Evolutionary conservation across 1,140 invertebrate genomes (phyloP).

Genomic region (Drosophila pallidifrons): DNA sequence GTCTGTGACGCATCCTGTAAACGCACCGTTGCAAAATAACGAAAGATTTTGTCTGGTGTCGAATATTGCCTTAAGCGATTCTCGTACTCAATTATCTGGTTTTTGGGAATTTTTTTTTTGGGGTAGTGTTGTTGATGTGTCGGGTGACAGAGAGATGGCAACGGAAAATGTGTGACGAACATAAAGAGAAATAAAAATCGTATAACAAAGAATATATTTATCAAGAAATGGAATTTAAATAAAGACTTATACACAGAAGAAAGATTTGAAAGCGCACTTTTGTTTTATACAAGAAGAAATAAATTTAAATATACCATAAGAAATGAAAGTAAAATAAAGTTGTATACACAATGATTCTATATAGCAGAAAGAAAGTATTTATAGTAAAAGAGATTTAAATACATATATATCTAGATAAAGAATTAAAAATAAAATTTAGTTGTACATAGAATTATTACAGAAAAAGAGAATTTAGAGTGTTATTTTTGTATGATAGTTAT

Average conservation of each 20-base stretch:
- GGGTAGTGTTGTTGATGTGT: conserved; percentile 12
- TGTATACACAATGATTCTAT: conserved; percentile 16
- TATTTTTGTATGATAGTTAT: no score
- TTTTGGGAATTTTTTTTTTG: conserved; percentile 3
- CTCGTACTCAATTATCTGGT: conserved; percentile 98
- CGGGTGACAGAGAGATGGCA: conserved; percentile 20
- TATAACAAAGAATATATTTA: conserved; percentile 12
- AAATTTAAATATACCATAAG: no score
- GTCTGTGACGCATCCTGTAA: conserved; percentile 88
- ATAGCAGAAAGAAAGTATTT: neutral
- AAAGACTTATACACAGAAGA: conserved; percentile 21
- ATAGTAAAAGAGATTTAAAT: neutral
- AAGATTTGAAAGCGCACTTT: no score
- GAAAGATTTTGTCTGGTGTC: conserved; percentile 99
- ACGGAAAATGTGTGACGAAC: conserved; percentile 57
- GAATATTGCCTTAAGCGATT: conserved; percentile 98
- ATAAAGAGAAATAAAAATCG: conserved; percentile 61
- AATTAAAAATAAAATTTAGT: conserved; percentile 10
- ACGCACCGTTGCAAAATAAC: conserved; percentile 99
- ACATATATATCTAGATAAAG: no score
- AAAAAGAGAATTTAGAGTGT: no score
- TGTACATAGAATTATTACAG: neutral
- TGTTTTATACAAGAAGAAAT: no score
- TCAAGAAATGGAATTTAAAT: conserved; percentile 23
- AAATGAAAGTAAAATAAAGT: conserved; percentile 12